These are phyloP conservation scores for Prionchulus punctatus DNA, from an alignment of 2,888 invertebrate genomes.

Conservation along the genomic window DNA sequence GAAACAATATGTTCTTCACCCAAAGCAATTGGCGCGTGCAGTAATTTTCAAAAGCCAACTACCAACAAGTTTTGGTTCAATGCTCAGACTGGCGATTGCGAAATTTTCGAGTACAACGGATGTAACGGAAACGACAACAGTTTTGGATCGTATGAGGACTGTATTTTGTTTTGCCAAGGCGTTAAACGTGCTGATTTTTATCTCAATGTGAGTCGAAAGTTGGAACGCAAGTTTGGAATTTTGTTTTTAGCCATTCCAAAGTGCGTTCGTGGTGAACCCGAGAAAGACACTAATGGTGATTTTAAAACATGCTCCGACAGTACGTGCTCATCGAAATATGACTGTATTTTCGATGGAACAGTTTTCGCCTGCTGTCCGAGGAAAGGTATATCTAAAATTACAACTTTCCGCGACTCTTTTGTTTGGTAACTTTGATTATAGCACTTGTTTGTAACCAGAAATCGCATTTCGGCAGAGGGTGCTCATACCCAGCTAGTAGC, in stretches of 20 bases:
- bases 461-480: no score
- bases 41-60: slow-evolving; percentile 22
- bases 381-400: no score
- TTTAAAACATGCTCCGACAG: background rate
- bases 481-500: no score
- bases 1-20: slow-evolving; percentile 30
- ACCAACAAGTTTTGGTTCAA: slow-evolving; percentile 29
- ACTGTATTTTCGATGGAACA: slow-evolving; percentile 23
- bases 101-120: slow-evolving; percentile 27
- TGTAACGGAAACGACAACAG: slow-evolving; percentile 26
- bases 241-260: background rate
- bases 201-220: no score
- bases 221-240: no score
- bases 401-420: no score
- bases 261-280: background rate
- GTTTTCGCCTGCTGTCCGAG: slow-evolving; percentile 24
- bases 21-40: no score
- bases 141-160: slow-evolving; percentile 21
- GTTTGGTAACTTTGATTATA: no score
- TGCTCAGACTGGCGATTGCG: slow-evolving; percentile 22
- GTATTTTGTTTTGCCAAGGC: slow-evolving; percentile 23
- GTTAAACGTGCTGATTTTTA: slow-evolving; percentile 20
- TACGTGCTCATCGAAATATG: slow-evolving; percentile 23
- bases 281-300: background rate
- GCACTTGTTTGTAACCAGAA: no score